These are phyloP conservation scores for Botia kubotai DNA, from an alignment of 2,797 vertebrate genomes.

Conservation along the genomic window DNA sequence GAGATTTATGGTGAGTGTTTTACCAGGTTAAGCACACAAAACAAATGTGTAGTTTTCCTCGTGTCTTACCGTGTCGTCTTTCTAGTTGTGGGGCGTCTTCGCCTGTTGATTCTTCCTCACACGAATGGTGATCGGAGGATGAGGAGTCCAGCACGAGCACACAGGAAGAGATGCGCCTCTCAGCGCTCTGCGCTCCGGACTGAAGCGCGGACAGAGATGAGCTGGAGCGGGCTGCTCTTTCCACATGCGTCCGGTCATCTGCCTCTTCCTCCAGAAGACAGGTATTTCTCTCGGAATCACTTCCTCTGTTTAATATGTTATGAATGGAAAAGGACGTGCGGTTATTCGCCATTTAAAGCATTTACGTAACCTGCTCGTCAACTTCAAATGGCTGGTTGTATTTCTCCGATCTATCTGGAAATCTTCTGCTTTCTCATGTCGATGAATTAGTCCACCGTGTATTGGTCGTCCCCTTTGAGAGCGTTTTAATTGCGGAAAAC, in stretches of 20 bases:
- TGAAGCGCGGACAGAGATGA: conserved; percentile 13
- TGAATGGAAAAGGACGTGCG: conserved; percentile 80
- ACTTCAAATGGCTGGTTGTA: neutral
- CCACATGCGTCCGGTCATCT: conserved; percentile 26
- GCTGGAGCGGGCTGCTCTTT: conserved; percentile 18
- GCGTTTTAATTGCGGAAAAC: conserved; percentile 64
- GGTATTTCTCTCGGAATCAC: conserved; percentile 46
- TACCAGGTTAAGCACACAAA: neutral
- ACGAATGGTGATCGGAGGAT: conserved; percentile 54
- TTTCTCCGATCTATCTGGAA: conserved; percentile 19
- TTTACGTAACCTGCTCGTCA: conserved; percentile 37
- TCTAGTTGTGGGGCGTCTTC: conserved; percentile 57
- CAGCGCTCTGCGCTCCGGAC: conserved; percentile 28
- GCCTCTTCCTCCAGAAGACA: conserved; percentile 19
- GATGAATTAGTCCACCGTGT: conserved; percentile 15
- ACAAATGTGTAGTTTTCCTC: neutral
- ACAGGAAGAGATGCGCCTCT: conserved; percentile 46
- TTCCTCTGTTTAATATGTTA: conserved; percentile 75
- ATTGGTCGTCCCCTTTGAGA: conserved; percentile 20
- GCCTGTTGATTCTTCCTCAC: conserved; percentile 61
- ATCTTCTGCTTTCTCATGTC: conserved; percentile 27
- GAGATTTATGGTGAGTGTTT: neutral
- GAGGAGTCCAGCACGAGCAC: conserved; percentile 42
- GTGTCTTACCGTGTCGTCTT: conserved; percentile 63
- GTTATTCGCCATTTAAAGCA: conserved; percentile 74